Evolutionary conservation across 2,113 vertebrate species (phyloP).

Genomic region (Sebastes fasciatus): DNA sequence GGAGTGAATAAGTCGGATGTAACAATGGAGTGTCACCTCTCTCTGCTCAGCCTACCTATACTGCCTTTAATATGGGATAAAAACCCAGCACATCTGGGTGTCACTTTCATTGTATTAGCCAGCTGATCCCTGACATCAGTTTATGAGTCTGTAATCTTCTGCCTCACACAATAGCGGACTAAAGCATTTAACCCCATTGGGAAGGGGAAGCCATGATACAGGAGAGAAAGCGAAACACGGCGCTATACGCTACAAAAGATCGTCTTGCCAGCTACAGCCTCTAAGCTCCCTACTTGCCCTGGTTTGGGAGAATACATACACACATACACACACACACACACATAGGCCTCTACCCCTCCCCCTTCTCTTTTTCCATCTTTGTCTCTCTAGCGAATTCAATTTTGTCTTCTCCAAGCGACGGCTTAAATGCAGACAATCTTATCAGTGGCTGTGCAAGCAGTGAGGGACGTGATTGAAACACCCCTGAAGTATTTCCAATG

Average conservation of each 20-base stretch:
- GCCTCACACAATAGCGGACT: conserved; percentile 75
- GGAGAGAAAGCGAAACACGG: conserved; percentile 55
- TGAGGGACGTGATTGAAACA: conserved; percentile 82
- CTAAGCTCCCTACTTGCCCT: conserved; percentile 76
- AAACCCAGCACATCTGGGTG: conserved; percentile 75
- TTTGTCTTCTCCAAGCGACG: conserved; percentile 79
- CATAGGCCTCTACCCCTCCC: conserved; percentile 52
- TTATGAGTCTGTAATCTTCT: conserved; percentile 83
- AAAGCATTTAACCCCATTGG: conserved; percentile 78
- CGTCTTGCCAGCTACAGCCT: conserved; percentile 67
- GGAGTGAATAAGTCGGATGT: conserved; percentile 46
- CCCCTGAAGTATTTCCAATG: conserved; percentile 83
- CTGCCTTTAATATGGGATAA: conserved; percentile 71
- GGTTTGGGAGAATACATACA: conserved; percentile 70
- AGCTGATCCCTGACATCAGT: conserved; percentile 84
- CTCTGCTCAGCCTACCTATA: conserved; percentile 59
- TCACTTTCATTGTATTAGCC: conserved; percentile 80
- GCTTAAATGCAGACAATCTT: conserved; percentile 85
- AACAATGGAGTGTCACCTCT: conserved; percentile 67
- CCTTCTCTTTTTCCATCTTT: conserved; percentile 76
- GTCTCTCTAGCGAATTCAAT: conserved; percentile 83
- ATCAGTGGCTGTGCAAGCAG: conserved; percentile 84
- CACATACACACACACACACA: conserved; percentile 32
- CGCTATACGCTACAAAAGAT: conserved; percentile 52
- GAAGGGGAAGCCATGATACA: conserved; percentile 70